Conservation (phyloP, 2,888 invertebrate genomes). For the Anthrax anthrax region DNA sequence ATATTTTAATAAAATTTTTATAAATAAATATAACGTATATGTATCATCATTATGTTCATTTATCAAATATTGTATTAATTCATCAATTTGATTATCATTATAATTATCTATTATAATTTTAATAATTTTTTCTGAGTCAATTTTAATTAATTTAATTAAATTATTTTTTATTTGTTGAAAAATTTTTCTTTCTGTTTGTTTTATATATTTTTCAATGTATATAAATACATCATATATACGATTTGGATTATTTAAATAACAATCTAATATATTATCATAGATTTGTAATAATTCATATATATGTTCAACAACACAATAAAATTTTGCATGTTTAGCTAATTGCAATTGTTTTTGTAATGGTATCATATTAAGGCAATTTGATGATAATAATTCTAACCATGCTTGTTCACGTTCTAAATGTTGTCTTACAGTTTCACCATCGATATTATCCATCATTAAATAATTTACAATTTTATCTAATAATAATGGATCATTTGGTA, state of each 20-base stretch:
- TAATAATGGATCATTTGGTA: conserved; percentile 35
- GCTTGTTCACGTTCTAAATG: conserved; percentile 59
- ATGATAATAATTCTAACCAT: conserved; percentile 51
- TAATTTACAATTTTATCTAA: conserved; percentile 48
- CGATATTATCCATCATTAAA: conserved; percentile 36
- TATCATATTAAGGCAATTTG: conserved; percentile 44
- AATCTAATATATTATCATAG: conserved; percentile 48
- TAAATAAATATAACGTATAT: conserved; percentile 37
- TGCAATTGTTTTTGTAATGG: conserved; percentile 42
- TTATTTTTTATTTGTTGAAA: conserved; percentile 34
- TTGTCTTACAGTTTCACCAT: conserved; percentile 33
- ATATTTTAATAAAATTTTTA: conserved; percentile 42
- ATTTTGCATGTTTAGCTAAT: conserved; percentile 49
- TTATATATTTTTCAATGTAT: conserved; percentile 38
- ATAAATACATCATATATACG: conserved; percentile 47
- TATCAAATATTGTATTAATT: conserved; percentile 31
- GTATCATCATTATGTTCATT: conserved; percentile 22
- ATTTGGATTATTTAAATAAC: conserved; percentile 49
- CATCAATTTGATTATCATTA: conserved; percentile 30
- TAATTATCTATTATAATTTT: conserved; percentile 46
- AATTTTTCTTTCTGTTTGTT: conserved; percentile 32
- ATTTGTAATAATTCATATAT: conserved; percentile 47
- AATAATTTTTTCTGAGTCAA: conserved; percentile 47
- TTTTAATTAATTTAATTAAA: conserved; percentile 40
- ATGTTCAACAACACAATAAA: conserved; percentile 56